Base-by-base conservation (phyloP, 2,113 vertebrate genomes). In the Dromiciops gliroides region DNA sequence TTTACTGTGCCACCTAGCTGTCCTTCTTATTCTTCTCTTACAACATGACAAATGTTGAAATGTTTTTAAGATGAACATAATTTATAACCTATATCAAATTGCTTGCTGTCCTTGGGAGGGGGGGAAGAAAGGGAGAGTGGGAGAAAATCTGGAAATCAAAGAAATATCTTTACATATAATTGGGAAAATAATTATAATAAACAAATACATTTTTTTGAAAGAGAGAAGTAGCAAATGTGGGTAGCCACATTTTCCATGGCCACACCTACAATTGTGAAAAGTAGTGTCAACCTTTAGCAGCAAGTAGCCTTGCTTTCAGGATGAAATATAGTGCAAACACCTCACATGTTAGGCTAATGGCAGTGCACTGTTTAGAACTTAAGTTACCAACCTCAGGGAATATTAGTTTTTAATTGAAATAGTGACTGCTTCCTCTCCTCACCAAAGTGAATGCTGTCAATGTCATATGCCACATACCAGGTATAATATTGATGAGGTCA, bases 401-500 rank as follows among this genome's bases (percentile, higher is more conserved):
- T 94, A 90, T 67, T 94, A 94, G 96, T 96, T 94, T 26, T 92
- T 96, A 98, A 97, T 95, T 92, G 89, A 96, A 96, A 94, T 8
- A 47, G 4, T 94, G 94, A 96, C 83, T 95, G 91, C 23, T 95
- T 93, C 89, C 92, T 95, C 94, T 96, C 3, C 47, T 95, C 95
- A 92, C 56, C 67, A 90, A 93, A 94, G 89, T 93, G 90, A 97
- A 75, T 95, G 52, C 47, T 96, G 89, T 94, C 94, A 94, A 0
- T 96, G 51, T 95, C 95, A 91, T 88, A 90, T 90, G 92, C 48
- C 26, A 89, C 91, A 94, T 92, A 91, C 51, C 91, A 95, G 52
- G 95, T 89, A 25, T 97, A 97, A 96, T 95, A 92, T 49, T 94
- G 96, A 95, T 95, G 94, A 97, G 94, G 95, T 97, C 97, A 95